Conservation (phyloP, 2,113 vertebrate species). For the Trachemys scripta region DNA sequence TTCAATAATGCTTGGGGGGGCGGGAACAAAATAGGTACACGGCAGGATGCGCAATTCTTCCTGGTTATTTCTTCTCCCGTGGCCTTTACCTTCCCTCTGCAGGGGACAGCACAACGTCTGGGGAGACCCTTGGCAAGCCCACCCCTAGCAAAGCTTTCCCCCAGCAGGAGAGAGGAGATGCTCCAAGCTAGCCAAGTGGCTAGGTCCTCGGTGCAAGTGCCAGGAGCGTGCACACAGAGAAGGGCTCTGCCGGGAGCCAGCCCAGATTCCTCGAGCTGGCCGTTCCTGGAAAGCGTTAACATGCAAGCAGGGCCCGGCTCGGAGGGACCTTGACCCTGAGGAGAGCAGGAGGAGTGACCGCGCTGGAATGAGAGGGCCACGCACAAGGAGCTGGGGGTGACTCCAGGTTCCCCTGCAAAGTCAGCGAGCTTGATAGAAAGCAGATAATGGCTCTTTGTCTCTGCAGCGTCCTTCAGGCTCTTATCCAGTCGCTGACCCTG, state of each 20-base stretch:
- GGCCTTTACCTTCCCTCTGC: neutral
- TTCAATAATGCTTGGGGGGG: neutral
- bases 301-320: neutral
- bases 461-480: constrained; percentile 21
- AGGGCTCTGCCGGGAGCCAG: neutral
- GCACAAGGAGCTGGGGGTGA: accelerated
- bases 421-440: constrained; percentile 18
- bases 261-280: neutral
- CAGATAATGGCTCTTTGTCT: constrained; percentile 32
- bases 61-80: neutral
- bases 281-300: neutral
- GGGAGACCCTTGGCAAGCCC: neutral
- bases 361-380: constrained; percentile 45
- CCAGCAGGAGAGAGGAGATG: too few species aligned
- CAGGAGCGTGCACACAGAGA: neutral
- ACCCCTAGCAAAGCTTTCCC: too few species aligned
- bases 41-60: neutral
- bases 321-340: constrained; percentile 45
- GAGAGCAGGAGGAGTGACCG: constrained; percentile 43
- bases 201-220: too few species aligned
- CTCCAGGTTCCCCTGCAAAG: neutral
- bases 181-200: too few species aligned
- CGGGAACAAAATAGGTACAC: accelerated
- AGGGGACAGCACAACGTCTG: neutral
- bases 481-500: neutral